These are phyloP conservation scores for Dipodomys stephensi DNA, from an alignment of 2,113 vertebrate species.

Conservation along the genomic window DNA sequence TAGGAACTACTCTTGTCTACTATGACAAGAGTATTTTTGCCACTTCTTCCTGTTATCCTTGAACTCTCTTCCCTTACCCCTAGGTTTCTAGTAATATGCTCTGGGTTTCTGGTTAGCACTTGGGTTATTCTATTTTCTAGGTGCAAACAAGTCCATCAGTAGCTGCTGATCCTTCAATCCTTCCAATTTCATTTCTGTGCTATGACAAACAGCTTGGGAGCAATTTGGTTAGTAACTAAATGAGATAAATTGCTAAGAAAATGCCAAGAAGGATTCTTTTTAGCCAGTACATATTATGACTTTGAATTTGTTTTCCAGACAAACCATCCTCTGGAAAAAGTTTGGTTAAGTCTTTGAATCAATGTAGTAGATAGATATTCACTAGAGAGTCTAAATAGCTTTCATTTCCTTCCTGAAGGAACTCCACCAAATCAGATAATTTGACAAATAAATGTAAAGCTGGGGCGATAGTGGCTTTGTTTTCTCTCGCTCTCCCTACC, in stretches of 20 bases:
- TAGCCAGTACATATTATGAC: conserved; percentile 60
- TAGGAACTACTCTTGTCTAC: not conserved
- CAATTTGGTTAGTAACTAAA: conserved; percentile 53
- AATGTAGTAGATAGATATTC: not conserved
- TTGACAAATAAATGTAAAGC: conserved; percentile 61
- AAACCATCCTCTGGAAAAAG: conserved; percentile 66
- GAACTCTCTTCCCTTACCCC: not conserved
- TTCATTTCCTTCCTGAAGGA: conserved; percentile 61
- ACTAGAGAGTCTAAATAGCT: conserved; percentile 38
- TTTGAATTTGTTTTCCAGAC: conserved; percentile 74
- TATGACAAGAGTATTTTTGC: not conserved
- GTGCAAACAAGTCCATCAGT: not conserved
- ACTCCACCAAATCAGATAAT: conserved; percentile 63
- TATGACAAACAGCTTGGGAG: conserved; percentile 34
- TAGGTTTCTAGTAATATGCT: conserved; percentile 7
- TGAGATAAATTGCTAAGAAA: conserved; percentile 68
- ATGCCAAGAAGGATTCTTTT: conserved; percentile 50
- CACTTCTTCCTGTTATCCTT: not conserved
- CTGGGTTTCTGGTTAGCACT: not conserved
- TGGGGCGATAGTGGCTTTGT: not conserved
- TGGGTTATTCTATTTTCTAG: not conserved
- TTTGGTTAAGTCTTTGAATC: conserved; percentile 54
- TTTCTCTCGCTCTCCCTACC: conserved; percentile 6
- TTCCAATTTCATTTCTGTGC: conserved; percentile 26
- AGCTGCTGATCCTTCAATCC: not conserved